phyloP scores from a whole-genome alignment of 2,797 vertebrate species.

The Natrix natrix region DNA sequence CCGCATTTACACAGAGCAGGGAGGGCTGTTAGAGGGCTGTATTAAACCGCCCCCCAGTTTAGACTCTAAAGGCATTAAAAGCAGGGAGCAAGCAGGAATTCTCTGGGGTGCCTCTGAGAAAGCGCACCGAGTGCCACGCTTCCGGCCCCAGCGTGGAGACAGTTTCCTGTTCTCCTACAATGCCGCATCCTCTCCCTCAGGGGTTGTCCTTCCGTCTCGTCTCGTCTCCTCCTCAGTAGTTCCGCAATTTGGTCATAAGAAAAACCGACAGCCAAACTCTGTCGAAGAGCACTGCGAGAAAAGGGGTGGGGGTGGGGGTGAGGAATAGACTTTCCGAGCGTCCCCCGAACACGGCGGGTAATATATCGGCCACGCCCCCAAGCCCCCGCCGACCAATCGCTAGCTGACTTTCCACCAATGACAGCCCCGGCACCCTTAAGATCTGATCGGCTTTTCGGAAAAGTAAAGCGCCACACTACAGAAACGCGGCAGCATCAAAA shows the following conservation, averaged over 20 bases:
- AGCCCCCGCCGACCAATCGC: not conserved
- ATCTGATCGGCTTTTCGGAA: not conserved
- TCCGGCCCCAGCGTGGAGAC: too few species aligned
- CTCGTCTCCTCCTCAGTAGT: not conserved
- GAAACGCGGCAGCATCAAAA: not conserved
- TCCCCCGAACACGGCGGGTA: too few species aligned
- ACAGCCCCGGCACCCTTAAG: not conserved
- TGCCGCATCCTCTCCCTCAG: too few species aligned
- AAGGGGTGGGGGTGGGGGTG: too few species aligned
- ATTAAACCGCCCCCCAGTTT: too few species aligned
- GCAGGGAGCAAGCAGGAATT: not conserved
- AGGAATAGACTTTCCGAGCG: not conserved
- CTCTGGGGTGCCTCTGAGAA: not conserved
- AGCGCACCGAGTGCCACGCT: not conserved
- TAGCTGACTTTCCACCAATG: not conserved
- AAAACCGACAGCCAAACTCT: not conserved
- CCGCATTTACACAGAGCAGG: too few species aligned
- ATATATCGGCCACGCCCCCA: not conserved
- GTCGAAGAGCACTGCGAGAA: not conserved
- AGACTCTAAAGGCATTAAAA: not conserved
- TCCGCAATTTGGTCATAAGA: not conserved
- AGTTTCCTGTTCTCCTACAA: not conserved
- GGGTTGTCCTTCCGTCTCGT: not conserved
- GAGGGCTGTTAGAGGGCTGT: too few species aligned
- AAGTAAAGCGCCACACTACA: not conserved